Percentiles rank a stretch among this genome's conserved stretches.
Evolutionary conservation across 2,797 vertebrate species (phyloP).

Genomic region (Pyrocephalus nanus): DNA sequence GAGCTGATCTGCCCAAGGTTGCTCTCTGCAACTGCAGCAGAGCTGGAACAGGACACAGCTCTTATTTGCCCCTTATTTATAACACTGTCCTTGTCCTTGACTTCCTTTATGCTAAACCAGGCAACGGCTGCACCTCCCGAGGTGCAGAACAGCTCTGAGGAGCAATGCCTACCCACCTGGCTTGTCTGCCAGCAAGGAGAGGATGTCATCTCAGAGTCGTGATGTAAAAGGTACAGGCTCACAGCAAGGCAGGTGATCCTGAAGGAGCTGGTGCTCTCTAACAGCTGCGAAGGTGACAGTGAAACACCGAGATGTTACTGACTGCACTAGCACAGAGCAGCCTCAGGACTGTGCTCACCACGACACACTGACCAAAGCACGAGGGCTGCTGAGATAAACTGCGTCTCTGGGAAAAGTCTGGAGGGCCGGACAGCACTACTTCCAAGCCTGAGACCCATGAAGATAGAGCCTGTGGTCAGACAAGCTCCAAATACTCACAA

Average conservation of each 20-base stretch:
- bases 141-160: not conserved
- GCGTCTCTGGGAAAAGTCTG: not conserved
- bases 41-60: not conserved
- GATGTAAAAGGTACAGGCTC: slow-evolving; percentile 16
- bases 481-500: not conserved
- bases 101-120: not conserved
- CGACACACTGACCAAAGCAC: not conserved
- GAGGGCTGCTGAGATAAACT: not conserved
- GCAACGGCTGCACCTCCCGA: not conserved
- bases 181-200: slow-evolving; percentile 50
- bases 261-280: slow-evolving; percentile 12
- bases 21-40: not conserved
- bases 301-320: not conserved
- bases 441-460: not conserved
- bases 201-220: not conserved
- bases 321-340: not conserved
- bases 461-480: not conserved
- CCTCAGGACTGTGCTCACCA: not conserved
- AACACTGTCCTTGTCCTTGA: not conserved
- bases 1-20: not conserved
- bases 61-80: not conserved
- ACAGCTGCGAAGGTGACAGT: slow-evolving; percentile 34
- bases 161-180: slow-evolving; percentile 35
- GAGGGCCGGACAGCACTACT: not conserved
- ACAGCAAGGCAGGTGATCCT: slow-evolving; percentile 32